These are phyloP conservation scores for Drosophila merina DNA, from an alignment of 2,888 invertebrate genomes.

Conservation along the genomic window DNA sequence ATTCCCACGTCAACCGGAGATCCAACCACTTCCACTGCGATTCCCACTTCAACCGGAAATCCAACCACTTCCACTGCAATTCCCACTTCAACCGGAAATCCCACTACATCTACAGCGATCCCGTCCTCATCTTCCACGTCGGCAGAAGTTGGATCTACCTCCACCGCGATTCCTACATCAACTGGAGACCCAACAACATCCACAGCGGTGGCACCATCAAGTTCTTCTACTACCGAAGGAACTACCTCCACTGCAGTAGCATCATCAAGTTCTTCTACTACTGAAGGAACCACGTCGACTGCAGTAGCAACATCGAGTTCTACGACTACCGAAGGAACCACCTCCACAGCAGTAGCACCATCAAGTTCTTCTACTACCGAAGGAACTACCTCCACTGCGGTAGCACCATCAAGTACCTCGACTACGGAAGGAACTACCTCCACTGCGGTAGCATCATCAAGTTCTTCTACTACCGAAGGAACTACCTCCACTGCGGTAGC, in stretches of 20 bases:
- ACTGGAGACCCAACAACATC: background rate
- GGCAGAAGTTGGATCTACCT: background rate
- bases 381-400: conserved; percentile 5
- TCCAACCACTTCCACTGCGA: background rate
- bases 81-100: background rate
- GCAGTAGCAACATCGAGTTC: conserved; percentile 1
- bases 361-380: background rate
- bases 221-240: background rate
- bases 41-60: background rate
- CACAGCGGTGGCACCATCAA: background rate
- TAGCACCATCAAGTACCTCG: background rate
- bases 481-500: too few species aligned
- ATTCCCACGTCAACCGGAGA: background rate
- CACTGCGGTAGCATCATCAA: background rate
- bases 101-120: conserved; percentile 2
- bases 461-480: too few species aligned
- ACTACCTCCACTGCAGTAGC: conserved; percentile 9
- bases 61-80: conserved; percentile 2
- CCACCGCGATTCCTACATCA: conserved; percentile 6
- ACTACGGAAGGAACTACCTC: background rate
- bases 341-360: background rate
- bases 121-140: background rate
- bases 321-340: conserved; percentile 2
- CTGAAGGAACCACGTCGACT: conserved; percentile 4
- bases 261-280: background rate